These are phyloP conservation scores for Actinostola sp. DNA, from an alignment of 92 coral and sea anemone genomes.

Conservation along the genomic window DNA sequence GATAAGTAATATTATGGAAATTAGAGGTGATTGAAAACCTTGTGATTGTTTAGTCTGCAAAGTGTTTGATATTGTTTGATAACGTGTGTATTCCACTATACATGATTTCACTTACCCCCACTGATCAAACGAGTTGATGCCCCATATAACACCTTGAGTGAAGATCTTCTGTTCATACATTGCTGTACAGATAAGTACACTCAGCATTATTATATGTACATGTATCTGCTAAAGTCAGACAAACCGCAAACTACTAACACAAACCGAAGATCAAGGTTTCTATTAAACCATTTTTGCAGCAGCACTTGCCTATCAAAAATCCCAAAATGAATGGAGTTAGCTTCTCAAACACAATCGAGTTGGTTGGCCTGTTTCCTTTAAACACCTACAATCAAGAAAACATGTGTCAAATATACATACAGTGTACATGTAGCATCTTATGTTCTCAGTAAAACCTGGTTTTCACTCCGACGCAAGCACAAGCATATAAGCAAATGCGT, in stretches of 20 bases:
- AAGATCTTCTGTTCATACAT: slow-evolving; percentile 99
- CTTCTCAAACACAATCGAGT: slow-evolving; percentile 85
- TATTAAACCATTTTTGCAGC: background rate
- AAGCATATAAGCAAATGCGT: too few relatives aligned
- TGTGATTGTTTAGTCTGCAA: too few relatives aligned
- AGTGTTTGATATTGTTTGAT: too few relatives aligned
- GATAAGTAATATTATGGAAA: too few relatives aligned
- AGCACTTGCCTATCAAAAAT: slow-evolving; percentile 77
- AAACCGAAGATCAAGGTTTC: background rate
- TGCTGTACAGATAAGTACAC: slow-evolving; percentile 49
- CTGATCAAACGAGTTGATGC: slow-evolving; percentile 93
- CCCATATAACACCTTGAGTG: slow-evolving; percentile 94
- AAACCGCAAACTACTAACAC: too few relatives aligned
- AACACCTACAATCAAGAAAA: slow-evolving; percentile 58
- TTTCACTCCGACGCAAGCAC: too few relatives aligned
- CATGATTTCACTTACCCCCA: slow-evolving; percentile 79
- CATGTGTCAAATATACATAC: too few relatives aligned
- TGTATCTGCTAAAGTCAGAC: too few relatives aligned
- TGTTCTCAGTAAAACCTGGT: too few relatives aligned
- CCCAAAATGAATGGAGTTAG: slow-evolving; percentile 88
- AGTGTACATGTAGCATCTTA: too few relatives aligned
- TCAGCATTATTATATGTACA: background rate
- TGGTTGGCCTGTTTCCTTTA: slow-evolving; percentile 91
- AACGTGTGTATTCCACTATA: background rate
- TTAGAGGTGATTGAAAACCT: too few relatives aligned